These are phyloP conservation scores for Zapornia atra DNA, from an alignment of 2,113 vertebrate species.

Conservation along the genomic window DNA sequence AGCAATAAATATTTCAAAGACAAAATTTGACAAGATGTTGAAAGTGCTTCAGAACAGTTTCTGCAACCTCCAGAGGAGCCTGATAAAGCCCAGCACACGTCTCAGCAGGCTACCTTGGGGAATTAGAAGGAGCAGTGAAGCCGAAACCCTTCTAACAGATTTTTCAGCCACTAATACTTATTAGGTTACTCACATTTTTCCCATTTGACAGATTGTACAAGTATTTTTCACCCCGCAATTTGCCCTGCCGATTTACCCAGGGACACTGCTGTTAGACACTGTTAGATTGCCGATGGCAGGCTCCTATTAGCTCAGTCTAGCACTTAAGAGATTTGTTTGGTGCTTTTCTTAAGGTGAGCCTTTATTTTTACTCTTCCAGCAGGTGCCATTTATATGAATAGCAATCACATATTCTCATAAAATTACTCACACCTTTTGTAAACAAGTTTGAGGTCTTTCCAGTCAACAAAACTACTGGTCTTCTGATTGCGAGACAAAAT, in stretches of 20 bases:
- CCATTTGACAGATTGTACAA: not conserved
- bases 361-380: not conserved
- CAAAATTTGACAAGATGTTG: not conserved
- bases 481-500: slow-evolving; percentile 89
- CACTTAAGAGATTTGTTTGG: not conserved
- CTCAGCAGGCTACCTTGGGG: not conserved
- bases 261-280: not conserved
- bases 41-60: not conserved
- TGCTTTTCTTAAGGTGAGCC: not conserved
- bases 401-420: slow-evolving; percentile 16
- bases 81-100: not conserved
- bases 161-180: not conserved
- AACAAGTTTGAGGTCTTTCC: slow-evolving; percentile 96
- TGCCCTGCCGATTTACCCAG: not conserved
- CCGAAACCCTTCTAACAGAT: not conserved
- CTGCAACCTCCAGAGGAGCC: not conserved
- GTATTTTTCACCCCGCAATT: not conserved
- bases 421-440: slow-evolving; percentile 92
- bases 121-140: not conserved
- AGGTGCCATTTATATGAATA: not conserved
- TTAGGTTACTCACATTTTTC: not conserved
- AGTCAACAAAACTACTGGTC: slow-evolving; percentile 93
- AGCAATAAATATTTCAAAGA: not conserved
- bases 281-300: not conserved
- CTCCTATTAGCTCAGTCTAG: not conserved